Conservation (phyloP, 2,888 invertebrate species). For the Dryococelus australis region DNA sequence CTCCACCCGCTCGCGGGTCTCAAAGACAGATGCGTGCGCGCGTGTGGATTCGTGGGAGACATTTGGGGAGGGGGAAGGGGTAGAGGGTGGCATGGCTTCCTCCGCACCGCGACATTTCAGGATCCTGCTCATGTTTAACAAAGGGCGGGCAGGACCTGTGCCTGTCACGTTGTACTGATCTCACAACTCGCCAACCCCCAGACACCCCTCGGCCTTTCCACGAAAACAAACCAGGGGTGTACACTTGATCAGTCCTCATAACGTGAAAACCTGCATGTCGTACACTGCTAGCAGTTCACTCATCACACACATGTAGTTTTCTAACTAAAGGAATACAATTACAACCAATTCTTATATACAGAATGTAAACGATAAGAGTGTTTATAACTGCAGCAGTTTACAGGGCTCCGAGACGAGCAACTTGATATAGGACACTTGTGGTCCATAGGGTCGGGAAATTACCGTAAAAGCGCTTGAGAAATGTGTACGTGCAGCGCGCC, state of each 20-base stretch:
- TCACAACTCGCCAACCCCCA: not conserved
- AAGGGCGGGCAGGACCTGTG: not conserved
- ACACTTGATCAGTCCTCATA: not conserved
- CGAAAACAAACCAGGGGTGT: not conserved
- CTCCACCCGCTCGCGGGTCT: not conserved
- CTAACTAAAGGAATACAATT: too few species aligned
- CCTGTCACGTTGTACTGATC: not conserved
- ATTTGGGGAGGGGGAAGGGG: not conserved
- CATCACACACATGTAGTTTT: too few species aligned
- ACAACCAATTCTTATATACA: too few species aligned
- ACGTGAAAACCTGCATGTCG: too few species aligned
- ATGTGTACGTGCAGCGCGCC: too few species aligned
- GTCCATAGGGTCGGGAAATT: too few species aligned
- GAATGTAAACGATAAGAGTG: too few species aligned
- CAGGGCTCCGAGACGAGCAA: too few species aligned
- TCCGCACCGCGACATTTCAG: not conserved
- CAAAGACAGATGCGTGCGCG: not conserved
- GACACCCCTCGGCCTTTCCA: not conserved
- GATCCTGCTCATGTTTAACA: not conserved
- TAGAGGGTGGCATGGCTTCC: not conserved
- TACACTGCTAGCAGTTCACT: too few species aligned
- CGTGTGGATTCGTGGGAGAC: not conserved
- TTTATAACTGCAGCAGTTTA: too few species aligned
- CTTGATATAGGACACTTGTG: too few species aligned
- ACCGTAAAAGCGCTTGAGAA: too few species aligned